Evolutionary conservation across 2,888 invertebrate species (phyloP).

Genomic region (Drosophila engyochracea): DNA sequence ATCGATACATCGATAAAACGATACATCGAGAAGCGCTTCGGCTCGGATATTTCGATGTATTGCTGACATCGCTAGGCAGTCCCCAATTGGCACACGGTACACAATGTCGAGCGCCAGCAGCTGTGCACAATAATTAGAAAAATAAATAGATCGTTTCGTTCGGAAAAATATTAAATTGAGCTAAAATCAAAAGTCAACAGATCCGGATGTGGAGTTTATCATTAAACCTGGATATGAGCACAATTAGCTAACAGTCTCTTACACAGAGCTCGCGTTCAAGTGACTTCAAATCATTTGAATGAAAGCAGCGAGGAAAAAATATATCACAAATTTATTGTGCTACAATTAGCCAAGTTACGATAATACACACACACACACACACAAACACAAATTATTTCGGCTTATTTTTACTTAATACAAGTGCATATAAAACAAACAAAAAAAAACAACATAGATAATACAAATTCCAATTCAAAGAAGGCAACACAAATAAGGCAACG

Average conservation of each 20-base stretch:
- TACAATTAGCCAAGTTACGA: constrained; percentile 57
- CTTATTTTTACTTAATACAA: constrained; percentile 19
- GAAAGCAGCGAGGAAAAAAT: constrained; percentile 17
- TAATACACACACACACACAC: constrained; percentile 20
- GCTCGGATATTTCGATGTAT: constrained; percentile 27
- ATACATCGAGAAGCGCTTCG: neutral
- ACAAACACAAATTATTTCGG: constrained; percentile 41
- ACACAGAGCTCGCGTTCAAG: constrained; percentile 25
- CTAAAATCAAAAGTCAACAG: constrained; percentile 56
- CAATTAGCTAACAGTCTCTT: constrained; percentile 29
- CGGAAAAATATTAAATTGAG: constrained; percentile 51
- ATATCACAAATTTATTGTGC: constrained; percentile 47
- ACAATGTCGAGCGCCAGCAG: constrained; percentile 67
- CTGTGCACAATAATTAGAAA: constrained; percentile 73
- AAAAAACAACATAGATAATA: constrained; percentile 1
- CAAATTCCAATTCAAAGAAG: constrained; percentile 27
- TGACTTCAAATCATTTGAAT: constrained; percentile 27
- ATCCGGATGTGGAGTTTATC: constrained; percentile 39
- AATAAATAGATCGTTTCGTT: constrained; percentile 69
- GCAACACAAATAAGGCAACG: constrained; percentile 11
- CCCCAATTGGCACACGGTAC: constrained; percentile 60
- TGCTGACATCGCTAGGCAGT: constrained; percentile 27
- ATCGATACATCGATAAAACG: constrained; percentile 5
- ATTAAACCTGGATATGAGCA: constrained; percentile 55
- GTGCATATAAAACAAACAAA: constrained; percentile 31